These are phyloP conservation scores for Tragelaphus imberbis DNA, from an alignment of 2,113 vertebrate genomes.

Conservation along the genomic window DNA sequence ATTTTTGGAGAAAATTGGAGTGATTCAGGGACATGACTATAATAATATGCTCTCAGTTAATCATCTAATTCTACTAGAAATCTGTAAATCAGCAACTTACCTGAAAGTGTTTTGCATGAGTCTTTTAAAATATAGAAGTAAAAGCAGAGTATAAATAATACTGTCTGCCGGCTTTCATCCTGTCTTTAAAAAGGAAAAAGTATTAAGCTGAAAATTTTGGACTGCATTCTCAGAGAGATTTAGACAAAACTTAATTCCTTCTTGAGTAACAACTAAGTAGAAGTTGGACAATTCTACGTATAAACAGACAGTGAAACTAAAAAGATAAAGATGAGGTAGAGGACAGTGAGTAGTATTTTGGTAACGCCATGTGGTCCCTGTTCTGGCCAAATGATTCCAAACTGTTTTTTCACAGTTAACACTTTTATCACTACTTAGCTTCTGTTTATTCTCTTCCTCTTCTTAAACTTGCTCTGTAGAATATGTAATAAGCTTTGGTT, in stretches of 20 bases:
- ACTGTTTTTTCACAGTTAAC: not conserved
- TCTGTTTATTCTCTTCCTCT: not conserved
- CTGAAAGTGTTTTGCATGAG: constrained; percentile 41
- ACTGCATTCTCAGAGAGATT: not conserved
- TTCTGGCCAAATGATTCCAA: not conserved
- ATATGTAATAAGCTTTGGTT: not conserved
- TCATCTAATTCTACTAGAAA: constrained; percentile 64
- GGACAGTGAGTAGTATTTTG: not conserved
- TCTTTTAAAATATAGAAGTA: not conserved
- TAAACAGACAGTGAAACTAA: not conserved
- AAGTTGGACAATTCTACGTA: not conserved
- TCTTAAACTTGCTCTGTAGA: not conserved
- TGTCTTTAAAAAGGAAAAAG: not conserved
- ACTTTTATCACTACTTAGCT: not conserved
- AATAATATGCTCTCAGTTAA: constrained; percentile 51
- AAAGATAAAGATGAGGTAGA: not conserved
- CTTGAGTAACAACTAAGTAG: not conserved
- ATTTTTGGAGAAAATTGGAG: constrained; percentile 70
- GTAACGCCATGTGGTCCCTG: not conserved
- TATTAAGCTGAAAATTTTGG: not conserved
- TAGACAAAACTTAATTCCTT: not conserved
- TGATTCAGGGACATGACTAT: not conserved
- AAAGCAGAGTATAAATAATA: constrained; percentile 27
- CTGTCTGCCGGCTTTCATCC: not conserved
- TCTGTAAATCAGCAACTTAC: constrained; percentile 43